phyloP scores from a whole-genome alignment of 2,797 vertebrate species.

The Moxostoma hubbsi region DNA sequence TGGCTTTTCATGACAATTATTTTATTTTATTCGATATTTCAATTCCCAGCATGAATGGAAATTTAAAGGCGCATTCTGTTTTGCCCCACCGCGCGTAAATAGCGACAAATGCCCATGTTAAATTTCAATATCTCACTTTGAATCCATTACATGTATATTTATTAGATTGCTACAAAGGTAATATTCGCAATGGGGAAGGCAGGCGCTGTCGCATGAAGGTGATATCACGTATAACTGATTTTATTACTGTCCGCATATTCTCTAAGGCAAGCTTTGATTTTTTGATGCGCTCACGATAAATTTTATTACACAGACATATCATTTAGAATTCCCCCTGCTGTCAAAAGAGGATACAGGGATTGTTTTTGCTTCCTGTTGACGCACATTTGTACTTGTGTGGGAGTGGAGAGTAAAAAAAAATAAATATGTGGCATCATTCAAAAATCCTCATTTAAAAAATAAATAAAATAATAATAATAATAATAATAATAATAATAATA shows the following conservation, averaged over 20 bases:
- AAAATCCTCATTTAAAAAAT: conserved; percentile 18
- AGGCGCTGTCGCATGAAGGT: conserved; percentile 79
- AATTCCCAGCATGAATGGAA: conserved; percentile 50
- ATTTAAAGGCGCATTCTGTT: conserved; percentile 61
- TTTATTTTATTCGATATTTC: conserved; percentile 57
- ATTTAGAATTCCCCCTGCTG: conserved; percentile 69
- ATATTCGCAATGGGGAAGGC: conserved; percentile 83
- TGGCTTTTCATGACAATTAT: conserved; percentile 50
- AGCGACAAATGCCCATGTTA: conserved; percentile 82
- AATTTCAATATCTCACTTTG: conserved; percentile 85
- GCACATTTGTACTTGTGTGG: conserved; percentile 42
- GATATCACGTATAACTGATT: conserved; percentile 84
- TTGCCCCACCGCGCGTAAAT: conserved; percentile 78
- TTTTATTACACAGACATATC: conserved; percentile 76
- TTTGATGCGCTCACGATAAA: conserved; percentile 81
- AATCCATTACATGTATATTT: conserved; percentile 85
- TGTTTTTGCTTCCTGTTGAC: conserved; percentile 53
- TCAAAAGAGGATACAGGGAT: conserved; percentile 55
- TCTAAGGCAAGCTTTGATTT: conserved; percentile 79
- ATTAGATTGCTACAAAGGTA: conserved; percentile 85
- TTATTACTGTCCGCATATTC: conserved; percentile 83
- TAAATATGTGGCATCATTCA: too few species aligned
- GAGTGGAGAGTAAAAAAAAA: too few species aligned
- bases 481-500: too few species aligned
- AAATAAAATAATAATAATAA: background rate